A percentile compares a stretch with the other conserved stretches of the same genome.
Evolutionary conservation across 1,140 invertebrate species (phyloP).

Genomic region (Euura saliciscinereae): DNA sequence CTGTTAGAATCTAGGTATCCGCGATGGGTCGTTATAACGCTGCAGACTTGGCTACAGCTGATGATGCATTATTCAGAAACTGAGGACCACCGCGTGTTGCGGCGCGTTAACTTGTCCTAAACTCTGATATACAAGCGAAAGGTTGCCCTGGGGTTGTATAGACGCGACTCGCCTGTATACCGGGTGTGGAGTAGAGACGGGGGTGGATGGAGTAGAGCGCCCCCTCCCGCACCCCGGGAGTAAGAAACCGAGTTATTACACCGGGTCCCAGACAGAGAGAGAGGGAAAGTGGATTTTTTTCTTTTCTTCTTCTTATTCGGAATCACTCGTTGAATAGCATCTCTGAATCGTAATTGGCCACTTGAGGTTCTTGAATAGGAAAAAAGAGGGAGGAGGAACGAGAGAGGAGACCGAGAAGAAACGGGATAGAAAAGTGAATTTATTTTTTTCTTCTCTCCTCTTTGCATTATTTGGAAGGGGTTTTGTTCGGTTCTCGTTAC

Average conservation of each 20-base stretch:
- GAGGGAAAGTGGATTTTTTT: background rate
- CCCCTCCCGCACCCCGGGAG: constrained; percentile 12
- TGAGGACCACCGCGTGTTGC: constrained; percentile 36
- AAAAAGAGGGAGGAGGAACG: background rate
- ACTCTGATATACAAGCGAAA: constrained; percentile 35
- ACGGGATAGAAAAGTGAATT: background rate
- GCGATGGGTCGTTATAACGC: constrained; percentile 33
- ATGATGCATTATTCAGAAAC: constrained; percentile 55
- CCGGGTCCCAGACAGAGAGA: constrained; percentile 4
- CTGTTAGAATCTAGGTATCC: background rate
- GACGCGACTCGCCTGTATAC: background rate
- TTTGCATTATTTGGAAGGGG: no score
- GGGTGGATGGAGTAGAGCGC: constrained; percentile 23
- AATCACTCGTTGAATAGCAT: constrained; percentile 4
- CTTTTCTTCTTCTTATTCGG: constrained; percentile 6
- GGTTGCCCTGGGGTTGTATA: background rate
- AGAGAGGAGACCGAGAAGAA: background rate
- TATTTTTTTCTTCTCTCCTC: no score
- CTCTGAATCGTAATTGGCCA: constrained; percentile 8
- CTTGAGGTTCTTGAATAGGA: background rate
- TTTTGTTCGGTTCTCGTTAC: no score
- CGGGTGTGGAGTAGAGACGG: background rate
- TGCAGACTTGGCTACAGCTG: constrained; percentile 35
- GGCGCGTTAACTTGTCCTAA: constrained; percentile 55
- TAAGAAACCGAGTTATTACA: constrained; percentile 23